Base-by-base conservation (phyloP, 92 coral and sea anemone species). In the Scolanthus callimorphus region DNA sequence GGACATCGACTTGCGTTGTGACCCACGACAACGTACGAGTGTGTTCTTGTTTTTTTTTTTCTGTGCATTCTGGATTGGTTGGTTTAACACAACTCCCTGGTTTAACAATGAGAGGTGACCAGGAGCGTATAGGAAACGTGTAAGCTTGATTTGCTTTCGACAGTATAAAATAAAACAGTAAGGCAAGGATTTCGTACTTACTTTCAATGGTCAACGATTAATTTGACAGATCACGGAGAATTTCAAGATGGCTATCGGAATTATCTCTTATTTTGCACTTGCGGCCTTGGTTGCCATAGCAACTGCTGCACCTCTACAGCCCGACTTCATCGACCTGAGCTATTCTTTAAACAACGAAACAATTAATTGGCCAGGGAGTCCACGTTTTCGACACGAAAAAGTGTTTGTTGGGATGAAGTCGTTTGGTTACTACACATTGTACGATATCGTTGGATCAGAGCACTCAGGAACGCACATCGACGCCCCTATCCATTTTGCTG, bases 401-500 rank as follows among this genome's bases (percentile, higher is more conserved):
- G 43, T 34, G 15, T 15, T 6, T 15, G 43, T 6, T 6, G 43
- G 43, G 9, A 6, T 6, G 15, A 34, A 6, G 43, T 15, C 43
- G 43, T 6, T 6, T 34, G 6, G 6, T 34, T 34, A 34, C 43
- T 34, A 34, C 43, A 34, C 9, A 6, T 34, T 15, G 43, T 34
- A 6, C 15, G 43, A 34, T 34, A 34, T 34, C 43, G 6, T 15
- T 6, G 43, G 9, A 6, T 34, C 43, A 34, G 43, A 34, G 43
- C 43, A 34, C 15, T 6, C 9, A 15, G 97, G 97, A 31, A 89
- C 97, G 27, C 91, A 84, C 46, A 28, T 80, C 2, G 91, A 84
- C 34, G 59, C 97, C 1, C 91, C 97, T 24, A 67, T 60, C n/a
- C 91, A 89, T 54, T 80, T 84, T 46, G 51, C 75, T 11, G 52